These are phyloP conservation scores for Chamaea fasciata DNA, from an alignment of 2,113 vertebrate genomes.

Conservation along the genomic window DNA sequence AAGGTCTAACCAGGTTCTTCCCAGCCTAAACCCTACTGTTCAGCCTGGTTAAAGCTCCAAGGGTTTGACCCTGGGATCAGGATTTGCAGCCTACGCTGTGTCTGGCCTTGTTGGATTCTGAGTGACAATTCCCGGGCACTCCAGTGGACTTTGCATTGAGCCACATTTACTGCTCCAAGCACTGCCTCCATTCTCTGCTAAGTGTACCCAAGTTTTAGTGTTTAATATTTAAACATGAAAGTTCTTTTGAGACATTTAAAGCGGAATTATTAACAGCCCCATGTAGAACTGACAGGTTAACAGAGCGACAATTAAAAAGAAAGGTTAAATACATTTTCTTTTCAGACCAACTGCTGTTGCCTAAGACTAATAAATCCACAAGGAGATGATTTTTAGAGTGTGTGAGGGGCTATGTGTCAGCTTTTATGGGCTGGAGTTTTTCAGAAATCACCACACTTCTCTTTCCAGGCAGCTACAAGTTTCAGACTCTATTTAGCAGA, in stretches of 20 bases:
- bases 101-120: not conserved
- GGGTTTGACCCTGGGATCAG: not conserved
- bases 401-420: conserved; percentile 28
- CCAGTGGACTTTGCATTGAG: not conserved
- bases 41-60: not conserved
- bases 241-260: conserved; percentile 49
- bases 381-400: conserved; percentile 32
- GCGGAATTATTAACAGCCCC: conserved; percentile 37
- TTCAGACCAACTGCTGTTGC: conserved; percentile 59
- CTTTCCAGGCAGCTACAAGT: conserved; percentile 38
- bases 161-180: not conserved
- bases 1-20: not conserved
- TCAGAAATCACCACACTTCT: conserved; percentile 12
- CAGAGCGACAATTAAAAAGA: conserved; percentile 58
- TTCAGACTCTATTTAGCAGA: conserved; percentile 12
- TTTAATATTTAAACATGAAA: conserved; percentile 52
- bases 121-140: not conserved
- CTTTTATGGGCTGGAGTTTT: conserved; percentile 14
- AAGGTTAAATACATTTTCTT: conserved; percentile 68
- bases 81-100: not conserved
- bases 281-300: conserved; percentile 59
- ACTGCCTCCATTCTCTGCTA: not conserved
- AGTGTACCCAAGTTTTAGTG: not conserved
- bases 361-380: conserved; percentile 60
- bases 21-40: not conserved